Evolutionary conservation across 2,888 invertebrate genomes (phyloP).

Genomic region (Diarsia brunnea): DNA sequence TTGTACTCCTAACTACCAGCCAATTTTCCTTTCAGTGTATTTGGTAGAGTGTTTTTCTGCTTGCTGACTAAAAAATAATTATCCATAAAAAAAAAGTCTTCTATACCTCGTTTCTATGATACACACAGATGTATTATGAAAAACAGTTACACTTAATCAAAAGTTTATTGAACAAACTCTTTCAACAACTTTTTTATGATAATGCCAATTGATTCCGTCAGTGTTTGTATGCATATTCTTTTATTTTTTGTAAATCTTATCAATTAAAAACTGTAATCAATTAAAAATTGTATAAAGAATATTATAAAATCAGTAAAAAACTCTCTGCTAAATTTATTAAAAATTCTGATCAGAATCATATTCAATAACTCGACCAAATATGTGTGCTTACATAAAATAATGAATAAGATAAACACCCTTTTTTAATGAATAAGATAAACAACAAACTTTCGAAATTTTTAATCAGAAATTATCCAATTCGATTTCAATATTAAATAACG

Average conservation of each 20-base stretch:
- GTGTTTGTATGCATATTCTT: slow-evolving; percentile 4
- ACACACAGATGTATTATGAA: neutral
- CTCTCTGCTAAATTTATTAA: neutral
- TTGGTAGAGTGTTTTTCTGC: neutral
- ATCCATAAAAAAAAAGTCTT: neutral
- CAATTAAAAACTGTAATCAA: too few relatives aligned
- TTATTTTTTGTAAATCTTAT: slow-evolving; percentile 8
- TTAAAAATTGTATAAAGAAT: too few relatives aligned
- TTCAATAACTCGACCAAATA: neutral
- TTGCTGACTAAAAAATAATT: neutral
- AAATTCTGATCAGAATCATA: slow-evolving; percentile 23
- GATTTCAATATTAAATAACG: slow-evolving; percentile 13
- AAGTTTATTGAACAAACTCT: slow-evolving; percentile 27
- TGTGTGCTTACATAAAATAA: neutral
- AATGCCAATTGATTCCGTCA: slow-evolving; percentile 37
- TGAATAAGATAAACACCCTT: neutral
- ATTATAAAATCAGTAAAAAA: neutral
- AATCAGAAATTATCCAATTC: slow-evolving; percentile 16
- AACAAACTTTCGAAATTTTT: neutral
- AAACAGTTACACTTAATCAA: slow-evolving; percentile 3
- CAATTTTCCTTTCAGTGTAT: neutral
- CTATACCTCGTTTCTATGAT: neutral
- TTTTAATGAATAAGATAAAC: slow-evolving; percentile 1
- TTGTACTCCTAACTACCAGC: neutral
- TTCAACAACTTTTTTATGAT: slow-evolving; percentile 12